phyloP scores from a whole-genome alignment of 2,113 vertebrate species.

The Heptranchias perlo region DNA sequence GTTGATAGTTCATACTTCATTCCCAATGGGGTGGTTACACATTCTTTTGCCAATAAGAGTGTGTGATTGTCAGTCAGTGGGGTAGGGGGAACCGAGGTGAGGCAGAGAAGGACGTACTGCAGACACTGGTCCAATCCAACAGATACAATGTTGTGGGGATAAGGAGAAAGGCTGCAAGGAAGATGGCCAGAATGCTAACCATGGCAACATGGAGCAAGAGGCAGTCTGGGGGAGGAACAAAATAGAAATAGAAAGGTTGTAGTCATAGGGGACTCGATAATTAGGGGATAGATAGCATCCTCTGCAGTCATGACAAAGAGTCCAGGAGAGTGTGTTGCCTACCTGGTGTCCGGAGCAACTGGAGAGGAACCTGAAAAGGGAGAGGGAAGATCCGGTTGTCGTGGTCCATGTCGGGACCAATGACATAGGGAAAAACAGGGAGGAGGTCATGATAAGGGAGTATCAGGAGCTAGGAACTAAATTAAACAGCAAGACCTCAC shows the following conservation, averaged over 20 bases:
- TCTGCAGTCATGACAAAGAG: not conserved
- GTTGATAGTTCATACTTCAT: not conserved
- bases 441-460: not conserved
- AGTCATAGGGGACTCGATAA: not conserved
- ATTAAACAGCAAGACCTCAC: not conserved
- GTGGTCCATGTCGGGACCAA: not conserved
- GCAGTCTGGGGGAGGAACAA: not conserved
- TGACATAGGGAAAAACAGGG: not conserved
- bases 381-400: not conserved
- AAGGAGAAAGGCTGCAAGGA: not conserved
- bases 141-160: not conserved
- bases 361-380: not conserved
- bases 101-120: not conserved
- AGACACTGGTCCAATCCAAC: too few species aligned
- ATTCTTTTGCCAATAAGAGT: not conserved
- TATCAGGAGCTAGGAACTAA: not conserved
- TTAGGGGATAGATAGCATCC: not conserved
- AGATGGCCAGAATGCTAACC: not conserved
- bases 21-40: not conserved
- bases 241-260: not conserved
- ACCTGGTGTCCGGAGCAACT: not conserved
- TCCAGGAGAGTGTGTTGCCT: not conserved
- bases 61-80: not conserved
- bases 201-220: not conserved
- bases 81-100: not conserved